Evolutionary conservation across 2,797 vertebrate species (phyloP), one percentile per base, ranked within the genome.

Genomic region (Rostrhamus sociabilis): DNA sequence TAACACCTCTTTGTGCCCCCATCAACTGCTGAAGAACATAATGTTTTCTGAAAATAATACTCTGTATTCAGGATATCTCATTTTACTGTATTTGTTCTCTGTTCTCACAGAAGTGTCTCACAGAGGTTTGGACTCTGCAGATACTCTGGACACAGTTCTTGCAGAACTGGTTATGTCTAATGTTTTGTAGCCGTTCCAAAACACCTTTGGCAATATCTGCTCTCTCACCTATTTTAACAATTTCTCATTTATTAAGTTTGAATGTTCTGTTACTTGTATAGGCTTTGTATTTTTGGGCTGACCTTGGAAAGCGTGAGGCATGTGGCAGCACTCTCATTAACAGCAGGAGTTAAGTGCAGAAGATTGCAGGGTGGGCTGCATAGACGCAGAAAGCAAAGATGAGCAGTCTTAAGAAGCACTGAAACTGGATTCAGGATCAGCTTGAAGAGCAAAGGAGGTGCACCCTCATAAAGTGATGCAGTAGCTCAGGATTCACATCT

Each of bases 81-180:
- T 83, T 95, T 95, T 92, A 89, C 90, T 90, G 50, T 69, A 59
- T 71, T 83, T 87, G 79, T 52, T 86, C 81, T 86, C 53, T 69
- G 29, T 94, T 96, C 67, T 95, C 88, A 94, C 38, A 63, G 86
- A 63, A 74, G 67, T 66, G 32, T 82, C 89, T 84, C 71, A 68
- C 91, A 80, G 69, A 77, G 22, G 34, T 81, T 95, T 86, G 32
- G 31, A 45, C 90, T 92, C 67, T 73, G 59, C 62, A 36, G 95
- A 79, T 91, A 85, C 36, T 93, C 69, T 95, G 81, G 91, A 96
- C 66, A 77, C 55, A 26, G 82, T 96, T 97, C 96, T 96, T 93
- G 96, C 29, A 91, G 93, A 97, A 97, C 96, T 97, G 95, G 94
- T 97, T 96, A 82, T 89, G 95, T 95, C 93, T 90, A 72, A 87